Conservation (phyloP, 2,797 vertebrate species). For the Paramormyrops hopkinsi region DNA sequence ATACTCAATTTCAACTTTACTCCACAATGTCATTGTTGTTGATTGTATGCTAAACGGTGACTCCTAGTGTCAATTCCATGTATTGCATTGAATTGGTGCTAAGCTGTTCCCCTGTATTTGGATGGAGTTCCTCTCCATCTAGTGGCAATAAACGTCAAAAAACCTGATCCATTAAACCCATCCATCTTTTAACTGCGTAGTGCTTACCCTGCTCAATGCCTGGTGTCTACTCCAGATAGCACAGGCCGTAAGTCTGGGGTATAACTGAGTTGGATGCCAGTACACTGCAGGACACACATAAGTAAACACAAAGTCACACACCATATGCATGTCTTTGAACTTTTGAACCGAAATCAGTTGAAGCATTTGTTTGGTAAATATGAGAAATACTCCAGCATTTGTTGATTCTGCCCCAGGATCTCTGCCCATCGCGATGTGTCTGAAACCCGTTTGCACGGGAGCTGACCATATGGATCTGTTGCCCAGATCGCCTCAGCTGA, state of each 20-base stretch:
- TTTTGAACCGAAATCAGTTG: background rate
- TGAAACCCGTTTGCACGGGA: background rate
- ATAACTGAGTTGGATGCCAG: background rate
- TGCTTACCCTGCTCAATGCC: background rate
- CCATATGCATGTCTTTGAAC: background rate
- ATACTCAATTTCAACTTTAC: slow-evolving; percentile 6
- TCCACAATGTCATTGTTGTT: background rate
- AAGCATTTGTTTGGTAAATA: background rate
- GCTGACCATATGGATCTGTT: background rate
- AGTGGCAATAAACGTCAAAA: background rate
- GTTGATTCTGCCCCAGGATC: background rate
- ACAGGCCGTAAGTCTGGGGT: background rate
- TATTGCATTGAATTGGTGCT: background rate
- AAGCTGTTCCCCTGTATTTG: background rate
- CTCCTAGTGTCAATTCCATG: background rate
- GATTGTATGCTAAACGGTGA: background rate
- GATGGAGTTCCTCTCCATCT: background rate
- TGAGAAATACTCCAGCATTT: background rate
- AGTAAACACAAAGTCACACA: background rate
- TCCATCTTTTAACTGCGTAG: background rate
- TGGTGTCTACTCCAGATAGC: background rate
- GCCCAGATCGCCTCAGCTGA: background rate
- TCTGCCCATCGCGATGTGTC: background rate
- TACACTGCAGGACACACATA: background rate
- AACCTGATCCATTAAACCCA: background rate